Evolutionary conservation across 1,140 invertebrate genomes (phyloP), one percentile per base, ranked within the genome.

Genomic region (Megalonaias nervosa): DNA sequence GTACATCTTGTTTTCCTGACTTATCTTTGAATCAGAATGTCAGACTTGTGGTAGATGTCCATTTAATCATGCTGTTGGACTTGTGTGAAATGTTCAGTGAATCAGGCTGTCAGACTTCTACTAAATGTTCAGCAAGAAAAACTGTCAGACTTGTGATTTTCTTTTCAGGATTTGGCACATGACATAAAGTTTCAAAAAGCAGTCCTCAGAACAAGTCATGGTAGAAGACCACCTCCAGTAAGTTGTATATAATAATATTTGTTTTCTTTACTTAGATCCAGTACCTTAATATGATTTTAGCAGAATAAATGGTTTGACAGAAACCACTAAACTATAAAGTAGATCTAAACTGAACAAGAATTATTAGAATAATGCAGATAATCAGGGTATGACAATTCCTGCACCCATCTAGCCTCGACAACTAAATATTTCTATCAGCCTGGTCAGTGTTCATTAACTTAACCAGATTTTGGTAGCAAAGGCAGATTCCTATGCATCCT

Each of bases 151-250:
- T 23, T 12, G 21, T 9, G 9, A 17, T 66, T 70, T 78, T 38
- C 65, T 57, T 82, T 87, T 16, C 60, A 94, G 89, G 92, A 94
- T 90, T 88, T 95, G 59, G 92, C 93, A 71, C 91, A 93, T 84
- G 94, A 95, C 91, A 92, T 93, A 83, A 91, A 90, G 67, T 94
- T 94, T 84, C 93, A 94, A 83, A 92, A 94, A 85, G 92, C 93
- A 68, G 91, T 94, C 14, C 90, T 94, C n/a, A 91, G 93, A 77
- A 92, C 91, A 64, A 93, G 93, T 83, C 93, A 94, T 91, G 93
- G 92, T n/a, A 91, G 92, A 81, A 87, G 93, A 81, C 91, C 93
- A 58, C 92, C 93, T 65, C 85, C 88, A 26, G 88, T 90, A 84
- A 76, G 85, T 81, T 21, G 71, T 62, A 14, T 67, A 15, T 12